These are phyloP conservation scores for Pelecanus crispus DNA, from an alignment of 2,113 vertebrate genomes.

Conservation along the genomic window DNA sequence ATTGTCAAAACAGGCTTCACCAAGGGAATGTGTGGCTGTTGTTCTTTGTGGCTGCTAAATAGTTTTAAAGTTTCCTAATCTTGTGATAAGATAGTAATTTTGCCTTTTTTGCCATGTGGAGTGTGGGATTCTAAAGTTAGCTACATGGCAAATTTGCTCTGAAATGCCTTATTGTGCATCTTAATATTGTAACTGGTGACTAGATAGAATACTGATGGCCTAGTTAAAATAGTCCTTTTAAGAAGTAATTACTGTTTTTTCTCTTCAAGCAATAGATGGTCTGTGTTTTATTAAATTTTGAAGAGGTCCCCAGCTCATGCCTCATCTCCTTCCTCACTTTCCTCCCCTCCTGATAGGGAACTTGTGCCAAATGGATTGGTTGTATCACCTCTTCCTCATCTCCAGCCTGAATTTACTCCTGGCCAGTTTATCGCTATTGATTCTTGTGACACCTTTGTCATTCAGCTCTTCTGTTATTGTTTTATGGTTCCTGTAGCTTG, in stretches of 20 bases:
- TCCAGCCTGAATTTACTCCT: not conserved
- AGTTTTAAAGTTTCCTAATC: not conserved
- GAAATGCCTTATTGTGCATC: not conserved
- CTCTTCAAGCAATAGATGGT: not conserved
- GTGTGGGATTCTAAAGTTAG: not conserved
- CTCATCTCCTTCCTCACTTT: not conserved
- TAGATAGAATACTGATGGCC: not conserved
- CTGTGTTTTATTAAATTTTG: not conserved
- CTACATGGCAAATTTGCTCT: not conserved
- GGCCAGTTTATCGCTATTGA: not conserved
- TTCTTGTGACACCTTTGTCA: not conserved
- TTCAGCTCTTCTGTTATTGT: not conserved
- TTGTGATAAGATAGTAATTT: not conserved
- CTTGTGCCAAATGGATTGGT: not conserved
- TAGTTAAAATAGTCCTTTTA: not conserved
- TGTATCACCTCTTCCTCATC: not conserved
- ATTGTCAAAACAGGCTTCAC: not conserved
- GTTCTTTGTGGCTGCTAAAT: not conserved
- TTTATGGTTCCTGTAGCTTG: not conserved
- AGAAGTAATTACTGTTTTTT: not conserved
- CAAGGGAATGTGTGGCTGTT: not conserved
- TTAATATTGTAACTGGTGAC: not conserved
- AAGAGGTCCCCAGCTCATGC: not conserved
- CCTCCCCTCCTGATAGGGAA: fast-evolving
- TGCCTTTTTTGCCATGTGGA: not conserved